These are phyloP conservation scores for Holotrichia oblita DNA, from an alignment of 1,140 invertebrate species.

Conservation along the genomic window DNA sequence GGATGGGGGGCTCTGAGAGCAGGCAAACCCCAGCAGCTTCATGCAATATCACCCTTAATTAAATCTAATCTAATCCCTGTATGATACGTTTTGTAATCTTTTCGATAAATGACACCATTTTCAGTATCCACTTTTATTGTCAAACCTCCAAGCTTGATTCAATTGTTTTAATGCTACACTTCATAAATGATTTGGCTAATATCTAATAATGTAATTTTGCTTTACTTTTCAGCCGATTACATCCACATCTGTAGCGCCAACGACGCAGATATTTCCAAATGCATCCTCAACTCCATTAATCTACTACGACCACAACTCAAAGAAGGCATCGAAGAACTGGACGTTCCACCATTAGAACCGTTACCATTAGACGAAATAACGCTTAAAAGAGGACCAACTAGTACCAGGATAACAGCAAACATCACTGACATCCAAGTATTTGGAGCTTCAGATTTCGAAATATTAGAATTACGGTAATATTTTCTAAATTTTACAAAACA, in stretches of 20 bases:
- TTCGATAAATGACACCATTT: no score
- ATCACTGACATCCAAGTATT: conserved; percentile 57
- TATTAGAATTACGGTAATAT: conserved; percentile 54
- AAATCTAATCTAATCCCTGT: no score
- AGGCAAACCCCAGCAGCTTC: no score
- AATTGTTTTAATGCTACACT: no score
- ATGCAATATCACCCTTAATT: no score
- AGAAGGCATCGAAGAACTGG: conserved; percentile 73
- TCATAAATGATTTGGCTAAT: no score
- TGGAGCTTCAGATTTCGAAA: conserved; percentile 54
- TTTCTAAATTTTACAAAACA: background rate
- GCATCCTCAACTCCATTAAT: conserved; percentile 73
- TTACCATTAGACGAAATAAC: conserved; percentile 66
- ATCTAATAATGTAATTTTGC: no score
- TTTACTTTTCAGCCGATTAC: conserved; percentile 67
- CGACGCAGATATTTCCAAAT: conserved; percentile 70
- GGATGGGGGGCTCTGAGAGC: no score
- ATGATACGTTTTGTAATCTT: no score
- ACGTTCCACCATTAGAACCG: conserved; percentile 73
- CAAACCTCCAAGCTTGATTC: no score
- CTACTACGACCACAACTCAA: conserved; percentile 67
- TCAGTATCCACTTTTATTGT: no score
- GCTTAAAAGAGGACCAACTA: conserved; percentile 53
- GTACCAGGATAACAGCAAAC: conserved; percentile 55
- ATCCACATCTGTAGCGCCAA: conserved; percentile 73